Evolutionary conservation across 2,797 vertebrate genomes (phyloP), one percentile per base, ranked within the genome.

Genomic region (Cheirogaleus major): DNA sequence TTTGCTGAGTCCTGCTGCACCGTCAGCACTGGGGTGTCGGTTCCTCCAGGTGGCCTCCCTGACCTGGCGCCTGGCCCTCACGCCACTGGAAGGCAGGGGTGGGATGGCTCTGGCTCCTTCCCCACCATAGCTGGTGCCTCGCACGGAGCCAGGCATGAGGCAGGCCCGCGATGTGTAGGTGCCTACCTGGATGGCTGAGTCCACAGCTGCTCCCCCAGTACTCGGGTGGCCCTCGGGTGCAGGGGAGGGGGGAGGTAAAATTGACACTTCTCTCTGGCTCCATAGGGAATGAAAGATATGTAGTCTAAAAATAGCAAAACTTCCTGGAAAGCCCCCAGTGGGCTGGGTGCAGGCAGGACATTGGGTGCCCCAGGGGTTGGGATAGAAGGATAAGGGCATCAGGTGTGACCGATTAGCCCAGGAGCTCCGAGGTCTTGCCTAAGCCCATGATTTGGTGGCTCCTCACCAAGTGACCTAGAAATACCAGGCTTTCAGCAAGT

Each of bases 91-190:
- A 72, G 87, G 22, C 27, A 67, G 17, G 50, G 81, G 22, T 5
- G 6, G 20, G 69, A 41, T 57, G n/a, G 48, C 65, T 75, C 72
- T 83, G 57, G 55, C 30, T 23, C 1, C 27, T 5, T 32, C 52
- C 32, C 25, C 14, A 0, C 61, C 0, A 0, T 9, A 7, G n/a
- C 69, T 65, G 4, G 38, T 0, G 14, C 32, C 5, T 25, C 45
- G 41, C 59, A 20, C 2, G 0, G 70, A 1, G 7, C 69, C 73
- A 14, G 35, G 85, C 55, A 23, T 30, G 1, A 0, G 0, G 43
- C 11, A 17, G 67, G 65, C 41, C 12, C n/a, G 27, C 6, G 1
- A 23, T 13, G 6, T 11, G 4, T 18, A 32, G 78, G 45, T 30
- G 12, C 38, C 7, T 30, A 55, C 57, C 61, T 35, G n/a, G 75